Evolutionary conservation across 2,888 invertebrate species (phyloP).

Genomic region (Caenorhabditis plicata): DNA sequence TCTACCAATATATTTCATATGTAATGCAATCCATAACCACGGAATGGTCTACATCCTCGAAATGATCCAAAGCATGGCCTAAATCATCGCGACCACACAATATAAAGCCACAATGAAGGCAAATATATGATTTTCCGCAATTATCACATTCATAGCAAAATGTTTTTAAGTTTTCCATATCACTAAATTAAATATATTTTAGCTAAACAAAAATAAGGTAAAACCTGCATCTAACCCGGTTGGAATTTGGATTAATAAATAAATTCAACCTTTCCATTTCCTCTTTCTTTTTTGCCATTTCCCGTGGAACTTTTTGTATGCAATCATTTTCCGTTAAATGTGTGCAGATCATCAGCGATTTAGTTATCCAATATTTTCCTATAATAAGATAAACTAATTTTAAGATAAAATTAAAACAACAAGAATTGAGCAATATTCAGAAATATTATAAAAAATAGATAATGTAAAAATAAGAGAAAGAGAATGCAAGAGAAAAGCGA

Average conservation of each 20-base stretch:
- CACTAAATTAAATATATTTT: conserved; percentile 3
- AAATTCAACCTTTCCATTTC: conserved; percentile 9
- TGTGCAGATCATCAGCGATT: conserved; percentile 8
- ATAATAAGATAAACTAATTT: not conserved
- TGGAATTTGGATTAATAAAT: conserved; percentile 16
- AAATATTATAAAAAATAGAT: conserved; percentile 22
- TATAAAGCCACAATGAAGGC: conserved; percentile 76
- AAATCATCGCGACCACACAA: conserved; percentile 78
- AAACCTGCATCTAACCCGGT: conserved; percentile 4
- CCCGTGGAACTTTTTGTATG: conserved; percentile 14
- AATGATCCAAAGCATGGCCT: conserved; percentile 78
- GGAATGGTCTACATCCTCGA: conserved; percentile 73
- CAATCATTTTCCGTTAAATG: conserved; percentile 16
- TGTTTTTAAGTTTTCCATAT: conserved; percentile 13
- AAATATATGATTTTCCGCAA: conserved; percentile 73
- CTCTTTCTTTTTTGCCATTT: conserved; percentile 21
- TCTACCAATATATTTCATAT: conserved; percentile 78
- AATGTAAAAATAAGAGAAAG: conserved; percentile 1
- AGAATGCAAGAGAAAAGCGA: conserved; percentile 5
- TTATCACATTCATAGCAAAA: conserved; percentile 42
- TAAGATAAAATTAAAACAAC: not conserved
- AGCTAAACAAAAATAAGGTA: not conserved
- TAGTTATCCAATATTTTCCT: not conserved
- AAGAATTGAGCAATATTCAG: conserved; percentile 5
- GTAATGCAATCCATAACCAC: conserved; percentile 79